These are phyloP conservation scores for Cyclargus thomasi DNA, from an alignment of 1,140 invertebrate genomes.

Conservation along the genomic window DNA sequence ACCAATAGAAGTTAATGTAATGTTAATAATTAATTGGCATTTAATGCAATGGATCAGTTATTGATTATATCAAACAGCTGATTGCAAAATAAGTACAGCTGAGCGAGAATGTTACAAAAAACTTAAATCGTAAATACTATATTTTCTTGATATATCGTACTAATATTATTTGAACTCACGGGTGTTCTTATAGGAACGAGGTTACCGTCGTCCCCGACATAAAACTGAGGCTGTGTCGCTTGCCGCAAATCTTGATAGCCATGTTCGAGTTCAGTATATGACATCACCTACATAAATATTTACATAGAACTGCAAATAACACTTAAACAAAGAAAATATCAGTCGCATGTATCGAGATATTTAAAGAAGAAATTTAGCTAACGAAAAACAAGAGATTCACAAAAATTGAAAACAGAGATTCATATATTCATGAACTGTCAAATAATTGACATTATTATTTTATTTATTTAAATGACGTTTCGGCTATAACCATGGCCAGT, in stretches of 20 bases:
- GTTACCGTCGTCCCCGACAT: slow-evolving; percentile 79
- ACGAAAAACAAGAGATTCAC: background rate
- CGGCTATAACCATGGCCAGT: too few relatives aligned
- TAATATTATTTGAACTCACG: slow-evolving; percentile 44
- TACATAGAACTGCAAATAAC: slow-evolving; percentile 11
- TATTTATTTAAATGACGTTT: too few relatives aligned
- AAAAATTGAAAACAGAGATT: background rate
- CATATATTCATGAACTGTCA: too few relatives aligned
- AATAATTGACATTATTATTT: too few relatives aligned
- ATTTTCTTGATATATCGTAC: background rate
- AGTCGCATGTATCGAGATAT: background rate
- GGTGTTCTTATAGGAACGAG: slow-evolving; percentile 72
- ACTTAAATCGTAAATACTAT: background rate
- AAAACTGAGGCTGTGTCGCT: slow-evolving; percentile 80
- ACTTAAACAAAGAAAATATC: background rate
- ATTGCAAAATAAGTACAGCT: background rate
- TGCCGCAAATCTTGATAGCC: slow-evolving; percentile 88
- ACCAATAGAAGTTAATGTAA: background rate
- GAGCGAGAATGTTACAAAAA: background rate
- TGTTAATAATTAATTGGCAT: background rate
- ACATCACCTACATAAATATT: slow-evolving; percentile 79
- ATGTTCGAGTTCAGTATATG: slow-evolving; percentile 92
- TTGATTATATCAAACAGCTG: background rate
- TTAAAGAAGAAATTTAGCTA: background rate
- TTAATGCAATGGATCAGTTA: background rate